Evolutionary conservation across 2,113 vertebrate genomes (phyloP).

Genomic region (Carettochelys insculpta): DNA sequence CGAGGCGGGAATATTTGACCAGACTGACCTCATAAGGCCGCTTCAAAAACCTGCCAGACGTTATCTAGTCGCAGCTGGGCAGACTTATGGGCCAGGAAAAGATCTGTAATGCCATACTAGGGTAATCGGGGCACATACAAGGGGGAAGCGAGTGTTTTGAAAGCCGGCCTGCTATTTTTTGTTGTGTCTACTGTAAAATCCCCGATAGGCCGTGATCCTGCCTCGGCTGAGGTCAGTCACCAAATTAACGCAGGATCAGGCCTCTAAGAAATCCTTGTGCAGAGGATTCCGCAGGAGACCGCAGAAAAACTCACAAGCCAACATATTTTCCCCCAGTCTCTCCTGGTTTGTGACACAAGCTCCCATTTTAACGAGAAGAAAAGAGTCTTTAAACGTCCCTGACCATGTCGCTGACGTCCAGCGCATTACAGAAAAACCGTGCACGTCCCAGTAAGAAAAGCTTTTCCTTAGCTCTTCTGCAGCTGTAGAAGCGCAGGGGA

Average conservation of each 20-base stretch:
- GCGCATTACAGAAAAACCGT: accelerated
- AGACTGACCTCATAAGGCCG: not conserved
- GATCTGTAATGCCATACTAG: not conserved
- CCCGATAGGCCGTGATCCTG: not conserved
- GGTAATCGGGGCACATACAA: not conserved
- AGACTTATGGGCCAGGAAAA: not conserved
- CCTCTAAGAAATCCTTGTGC: not conserved
- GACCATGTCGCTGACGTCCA: accelerated
- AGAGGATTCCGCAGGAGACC: not conserved
- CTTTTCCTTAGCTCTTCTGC: not conserved
- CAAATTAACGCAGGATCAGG: not conserved
- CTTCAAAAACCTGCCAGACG: not conserved
- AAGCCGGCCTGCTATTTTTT: not conserved
- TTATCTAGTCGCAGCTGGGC: not conserved
- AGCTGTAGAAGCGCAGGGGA: not conserved
- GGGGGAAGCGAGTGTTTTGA: accelerated
- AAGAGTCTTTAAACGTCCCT: not conserved
- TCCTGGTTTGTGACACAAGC: not conserved
- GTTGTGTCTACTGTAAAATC: not conserved
- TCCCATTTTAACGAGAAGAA: not conserved
- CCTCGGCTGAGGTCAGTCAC: not conserved
- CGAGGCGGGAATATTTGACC: not conserved
- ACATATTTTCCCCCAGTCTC: not conserved
- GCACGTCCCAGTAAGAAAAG: not conserved
- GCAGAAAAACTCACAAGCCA: not conserved